A percentile compares a stretch with the other conserved stretches of the same genome.
Conservation (phyloP, 2,888 invertebrate species). For the Heteromyza rotundicornis region DNA sequence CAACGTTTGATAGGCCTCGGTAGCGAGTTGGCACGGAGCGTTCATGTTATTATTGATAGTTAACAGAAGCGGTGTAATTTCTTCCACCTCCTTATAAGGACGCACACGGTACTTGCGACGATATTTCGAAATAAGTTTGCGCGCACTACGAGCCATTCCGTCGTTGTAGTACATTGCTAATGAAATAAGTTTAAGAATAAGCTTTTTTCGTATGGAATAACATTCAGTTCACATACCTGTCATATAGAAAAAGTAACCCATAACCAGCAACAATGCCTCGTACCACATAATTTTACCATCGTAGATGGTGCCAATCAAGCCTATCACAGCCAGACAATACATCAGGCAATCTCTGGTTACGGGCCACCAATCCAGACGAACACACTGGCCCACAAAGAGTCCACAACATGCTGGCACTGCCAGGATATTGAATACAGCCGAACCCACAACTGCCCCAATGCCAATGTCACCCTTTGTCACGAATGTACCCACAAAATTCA, state of each 20-base stretch:
- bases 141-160: slow-evolving; percentile 65
- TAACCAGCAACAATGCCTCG: slow-evolving; percentile 74
- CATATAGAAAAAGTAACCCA: slow-evolving; percentile 76
- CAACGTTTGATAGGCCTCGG: neutral
- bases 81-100: slow-evolving; percentile 58
- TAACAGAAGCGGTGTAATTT: slow-evolving; percentile 61
- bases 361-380: slow-evolving; percentile 81
- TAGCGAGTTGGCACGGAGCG: no score
- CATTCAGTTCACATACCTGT: slow-evolving; percentile 33
- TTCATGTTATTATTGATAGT: slow-evolving; percentile 14
- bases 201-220: no score
- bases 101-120: slow-evolving; percentile 63
- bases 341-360: slow-evolving; percentile 78
- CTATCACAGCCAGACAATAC: slow-evolving; percentile 76
- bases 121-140: slow-evolving; percentile 30
- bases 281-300: slow-evolving; percentile 82
- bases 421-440: slow-evolving; percentile 81
- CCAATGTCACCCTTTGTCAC: slow-evolving; percentile 81
- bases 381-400: slow-evolving; percentile 72
- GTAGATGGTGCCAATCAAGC: slow-evolving; percentile 74
- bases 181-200: slow-evolving; percentile 63
- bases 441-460: slow-evolving; percentile 81
- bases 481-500: slow-evolving; percentile 82
- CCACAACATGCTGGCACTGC: slow-evolving; percentile 80
- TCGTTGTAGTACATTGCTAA: slow-evolving; percentile 75